Evolutionary conservation across 2,113 vertebrate genomes (phyloP).

Genomic region (Deroptyus accipitrinus): DNA sequence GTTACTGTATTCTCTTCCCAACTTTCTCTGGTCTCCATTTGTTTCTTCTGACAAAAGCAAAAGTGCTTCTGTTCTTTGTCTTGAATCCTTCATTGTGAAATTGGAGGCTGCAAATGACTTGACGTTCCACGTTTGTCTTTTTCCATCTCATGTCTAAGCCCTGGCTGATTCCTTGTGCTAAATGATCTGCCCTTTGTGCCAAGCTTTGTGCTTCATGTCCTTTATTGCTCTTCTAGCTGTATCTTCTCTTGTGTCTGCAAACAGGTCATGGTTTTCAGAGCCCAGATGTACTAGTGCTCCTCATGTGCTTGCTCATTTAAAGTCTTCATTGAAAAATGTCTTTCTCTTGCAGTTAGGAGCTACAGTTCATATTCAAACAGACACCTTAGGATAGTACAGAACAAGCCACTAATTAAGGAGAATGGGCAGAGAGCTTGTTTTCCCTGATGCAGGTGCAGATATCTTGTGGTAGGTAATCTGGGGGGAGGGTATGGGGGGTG

Average conservation of each 20-base stretch:
- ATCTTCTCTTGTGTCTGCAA: neutral
- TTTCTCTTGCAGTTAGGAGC: neutral
- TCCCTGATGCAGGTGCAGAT: neutral
- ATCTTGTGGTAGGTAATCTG: neutral
- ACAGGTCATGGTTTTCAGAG: neutral
- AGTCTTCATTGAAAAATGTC: neutral
- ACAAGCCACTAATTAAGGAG: neutral
- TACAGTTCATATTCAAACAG: neutral
- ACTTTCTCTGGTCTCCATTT: neutral
- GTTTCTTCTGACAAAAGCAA: neutral
- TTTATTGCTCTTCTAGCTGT: neutral
- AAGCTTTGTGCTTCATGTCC: neutral
- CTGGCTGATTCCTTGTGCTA: neutral
- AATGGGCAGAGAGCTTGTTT: neutral
- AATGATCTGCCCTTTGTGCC: neutral
- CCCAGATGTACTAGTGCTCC: neutral
- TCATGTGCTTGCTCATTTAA: neutral
- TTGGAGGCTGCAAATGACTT: neutral
- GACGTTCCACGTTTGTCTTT: neutral
- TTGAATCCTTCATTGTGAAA: neutral
- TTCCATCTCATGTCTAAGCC: neutral
- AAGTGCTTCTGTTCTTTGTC: neutral
- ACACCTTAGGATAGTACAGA: neutral
- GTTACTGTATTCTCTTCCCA: neutral
- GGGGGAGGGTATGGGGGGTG: no score